These are phyloP conservation scores for Mugil cephalus DNA, from an alignment of 2,113 vertebrate species.

Conservation along the genomic window DNA sequence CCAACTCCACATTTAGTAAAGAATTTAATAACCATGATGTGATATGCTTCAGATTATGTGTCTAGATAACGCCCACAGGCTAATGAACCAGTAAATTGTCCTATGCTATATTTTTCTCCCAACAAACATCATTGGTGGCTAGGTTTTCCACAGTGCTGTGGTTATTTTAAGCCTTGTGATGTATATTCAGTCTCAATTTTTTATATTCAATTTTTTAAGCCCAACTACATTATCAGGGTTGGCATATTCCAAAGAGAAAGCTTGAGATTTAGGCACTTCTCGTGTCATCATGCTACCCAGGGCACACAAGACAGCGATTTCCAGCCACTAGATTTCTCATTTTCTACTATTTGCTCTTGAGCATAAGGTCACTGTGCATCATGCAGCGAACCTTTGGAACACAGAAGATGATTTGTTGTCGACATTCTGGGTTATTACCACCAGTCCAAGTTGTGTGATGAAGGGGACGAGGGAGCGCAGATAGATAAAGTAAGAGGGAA, in stretches of 20 bases:
- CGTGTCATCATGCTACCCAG: neutral
- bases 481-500: neutral
- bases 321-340: slow-evolving; percentile 54
- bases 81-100: neutral
- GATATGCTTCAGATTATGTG: neutral
- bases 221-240: too few species aligned
- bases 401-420: slow-evolving; percentile 64
- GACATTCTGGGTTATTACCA: slow-evolving; percentile 63
- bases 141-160: too few species aligned
- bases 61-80: neutral
- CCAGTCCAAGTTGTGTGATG: slow-evolving; percentile 35
- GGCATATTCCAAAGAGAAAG: neutral
- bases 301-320: slow-evolving; percentile 49
- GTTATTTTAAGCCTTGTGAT: too few species aligned
- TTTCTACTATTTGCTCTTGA: slow-evolving; percentile 57
- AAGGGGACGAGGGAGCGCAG: neutral
- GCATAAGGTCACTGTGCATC: slow-evolving; percentile 49
- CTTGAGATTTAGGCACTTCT: neutral
- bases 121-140: neutral
- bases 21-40: slow-evolving; percentile 2
- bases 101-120: neutral
- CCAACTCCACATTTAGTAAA: neutral
- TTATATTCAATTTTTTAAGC: too few species aligned
- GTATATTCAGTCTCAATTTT: too few species aligned
- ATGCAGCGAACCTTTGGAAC: slow-evolving; percentile 35